Evolutionary conservation across 2,113 vertebrate genomes (phyloP), one percentile per base, ranked within the genome.

Genomic region (Microtus richardsoni): DNA sequence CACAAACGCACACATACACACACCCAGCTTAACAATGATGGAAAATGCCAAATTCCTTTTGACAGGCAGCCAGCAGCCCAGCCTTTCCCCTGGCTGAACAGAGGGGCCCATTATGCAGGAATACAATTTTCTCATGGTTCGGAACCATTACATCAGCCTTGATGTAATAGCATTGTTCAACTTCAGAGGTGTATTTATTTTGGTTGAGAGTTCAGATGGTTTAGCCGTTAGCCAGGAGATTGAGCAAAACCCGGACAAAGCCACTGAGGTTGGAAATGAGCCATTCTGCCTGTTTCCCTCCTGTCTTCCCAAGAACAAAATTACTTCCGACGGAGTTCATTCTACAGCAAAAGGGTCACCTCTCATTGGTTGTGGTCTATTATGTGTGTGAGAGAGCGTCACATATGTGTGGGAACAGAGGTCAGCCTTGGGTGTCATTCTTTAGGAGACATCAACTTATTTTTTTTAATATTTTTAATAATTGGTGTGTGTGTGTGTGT

Each of bases 151-250:
- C 97, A 98, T 98, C 98, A 98, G 98, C 97, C 98, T 98, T 97
- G 97, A 98, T 98, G 98, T 98, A 98, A 98, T 98, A 98, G 98
- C 97, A 98, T 97, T 98, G 96, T 97, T 97, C 98, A 98, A 98
- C 98, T 98, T 98, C 97, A 98, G 98, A 98, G 97, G 96, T 98
- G 87, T 98, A 98, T 99, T 99, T 98, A 98, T 98, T 98, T 99
- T 98, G 98, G 97, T 98, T 98, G 96, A 97, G 97, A 98, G 98
- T 98, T 98, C 98, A 98, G 98, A 98, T 98, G 97, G 96, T 95
- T 98, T 98, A 98, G 98, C 98, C 92, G 93, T 98, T 98, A 98
- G 97, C 97, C 95, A 88, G 68, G 95, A 95, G 91, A 97, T 97
- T 97, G 98, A 98, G 98, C 97, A 98, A 98, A 98, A 96, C 96